Percentiles rank a stretch among this genome's conserved stretches.
phyloP scores from a whole-genome alignment of 2,113 vertebrate species.

The Microcebus griseorufus region DNA sequence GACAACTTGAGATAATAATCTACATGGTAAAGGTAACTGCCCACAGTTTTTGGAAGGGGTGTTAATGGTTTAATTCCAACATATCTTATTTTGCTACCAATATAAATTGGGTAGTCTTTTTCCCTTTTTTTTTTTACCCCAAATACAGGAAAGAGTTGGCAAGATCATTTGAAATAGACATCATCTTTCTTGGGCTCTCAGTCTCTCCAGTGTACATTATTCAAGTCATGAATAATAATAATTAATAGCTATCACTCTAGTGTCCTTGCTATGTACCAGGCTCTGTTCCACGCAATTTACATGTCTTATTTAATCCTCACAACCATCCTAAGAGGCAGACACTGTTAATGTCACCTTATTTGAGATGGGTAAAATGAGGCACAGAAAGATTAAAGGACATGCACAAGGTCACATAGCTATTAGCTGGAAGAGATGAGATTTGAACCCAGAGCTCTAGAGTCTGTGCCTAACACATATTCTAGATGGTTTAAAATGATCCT shows the following conservation, averaged over 20 bases:
- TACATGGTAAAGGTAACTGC: not conserved
- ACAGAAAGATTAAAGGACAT: not conserved
- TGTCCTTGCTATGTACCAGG: not conserved
- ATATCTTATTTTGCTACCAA: not conserved
- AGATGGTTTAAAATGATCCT: not conserved
- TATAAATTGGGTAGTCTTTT: not conserved
- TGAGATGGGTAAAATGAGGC: not conserved
- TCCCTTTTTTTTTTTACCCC: not conserved
- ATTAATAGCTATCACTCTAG: too few species aligned
- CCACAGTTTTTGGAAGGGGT: not conserved
- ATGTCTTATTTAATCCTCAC: not conserved
- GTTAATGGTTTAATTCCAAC: not conserved
- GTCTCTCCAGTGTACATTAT: not conserved
- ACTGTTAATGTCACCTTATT: not conserved
- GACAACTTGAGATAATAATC: not conserved
- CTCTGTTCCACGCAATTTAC: not conserved
- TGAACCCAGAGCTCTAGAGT: not conserved
- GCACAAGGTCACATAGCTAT: not conserved
- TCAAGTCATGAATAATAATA: not conserved
- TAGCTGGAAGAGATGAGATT: not conserved
- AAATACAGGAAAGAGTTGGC: not conserved
- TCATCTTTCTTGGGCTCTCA: not conserved
- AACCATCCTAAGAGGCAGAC: not conserved
- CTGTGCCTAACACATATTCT: not conserved
- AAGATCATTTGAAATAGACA: not conserved